Base-by-base conservation (phyloP, 2,888 invertebrate genomes). In the Apocheima hispidaria region DNA sequence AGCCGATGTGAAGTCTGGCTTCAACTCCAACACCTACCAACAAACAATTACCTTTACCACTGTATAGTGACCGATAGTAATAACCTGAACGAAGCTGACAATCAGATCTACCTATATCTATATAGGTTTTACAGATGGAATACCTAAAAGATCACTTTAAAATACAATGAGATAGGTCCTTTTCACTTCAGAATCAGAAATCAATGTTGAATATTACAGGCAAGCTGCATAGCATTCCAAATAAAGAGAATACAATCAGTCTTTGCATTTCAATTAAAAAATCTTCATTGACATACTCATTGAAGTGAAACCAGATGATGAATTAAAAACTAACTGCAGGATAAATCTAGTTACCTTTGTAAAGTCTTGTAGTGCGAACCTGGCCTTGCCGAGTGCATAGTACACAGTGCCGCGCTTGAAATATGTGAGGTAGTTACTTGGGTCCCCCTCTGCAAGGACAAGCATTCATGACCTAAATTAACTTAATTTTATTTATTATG, bases 341-440 rank as follows among this genome's bases (percentile, higher is more conserved):
- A 14, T 43, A 12, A 0, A 43, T 5, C n/a, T 16, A 28, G 9
- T 73, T 71, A 90, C 91, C 89, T 95, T 96, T 73, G 97, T 97
- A 72, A 99, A 96, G 91, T 99, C 99, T 75, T 96, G 96, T 33
- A 99, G 93, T 0, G 99, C 99, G 81, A 98, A 97, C 83, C 98
- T 98, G 0, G 99, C 97, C 93, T 98, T 99, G 48, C 99, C 99
- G 72, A 99, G 93, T 7, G 99, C 99, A 81, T 99, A 94, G 89
- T 98, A 99, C 0, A 99, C 98, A 0, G 99, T 99, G 43, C 98
- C 99, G 74, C 99, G 94, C 86, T 98, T 97, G 86, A 98, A 99
- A 83, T 98, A 97, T 52, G 98, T 98, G 86, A 99, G 94, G 90
- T 99, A 99, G 91, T 99, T 99, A 69, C 94, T 94, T 36, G 99